Percentiles rank a stretch among this genome's conserved stretches.
Evolutionary conservation across 2,797 vertebrate genomes (phyloP).

Genomic region (Antennarius maculatus): DNA sequence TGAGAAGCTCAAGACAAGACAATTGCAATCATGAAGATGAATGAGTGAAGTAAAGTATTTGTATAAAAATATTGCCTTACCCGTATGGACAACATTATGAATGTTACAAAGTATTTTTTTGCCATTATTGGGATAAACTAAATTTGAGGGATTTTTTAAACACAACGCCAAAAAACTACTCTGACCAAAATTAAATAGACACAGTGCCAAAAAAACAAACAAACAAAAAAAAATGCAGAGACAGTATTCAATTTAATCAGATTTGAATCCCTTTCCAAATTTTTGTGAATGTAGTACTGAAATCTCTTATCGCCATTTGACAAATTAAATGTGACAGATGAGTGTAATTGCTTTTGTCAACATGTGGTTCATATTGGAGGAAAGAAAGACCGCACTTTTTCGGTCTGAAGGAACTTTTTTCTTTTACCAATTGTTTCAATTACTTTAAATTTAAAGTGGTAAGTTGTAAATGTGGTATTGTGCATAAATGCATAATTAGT

Average conservation of each 20-base stretch:
- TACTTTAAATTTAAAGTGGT: conserved; percentile 60
- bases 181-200: conserved; percentile 71
- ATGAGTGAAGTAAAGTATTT: too few relatives aligned
- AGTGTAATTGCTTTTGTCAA: conserved; percentile 21
- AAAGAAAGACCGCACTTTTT: conserved; percentile 53
- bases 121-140: conserved; percentile 45
- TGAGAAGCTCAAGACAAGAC: too few relatives aligned
- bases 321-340: conserved; percentile 16
- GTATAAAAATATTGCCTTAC: conserved; percentile 52
- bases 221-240: neutral
- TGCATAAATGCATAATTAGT: conserved; percentile 69
- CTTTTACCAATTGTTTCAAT: conserved; percentile 62
- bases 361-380: conserved; percentile 8
- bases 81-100: conserved; percentile 51
- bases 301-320: conserved; percentile 25
- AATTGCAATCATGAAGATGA: too few relatives aligned
- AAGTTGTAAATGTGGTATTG: conserved; percentile 73
- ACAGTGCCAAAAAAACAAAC: conserved; percentile 75
- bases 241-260: conserved; percentile 50
- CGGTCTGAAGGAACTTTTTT: conserved; percentile 32
- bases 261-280: conserved; percentile 20
- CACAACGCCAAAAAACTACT: conserved; percentile 61
- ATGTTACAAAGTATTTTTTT: conserved; percentile 62
- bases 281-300: conserved; percentile 13
- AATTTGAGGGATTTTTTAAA: conserved; percentile 58